Evolutionary conservation across 2,888 invertebrate genomes (phyloP).

Genomic region (Epinotia demarniana): DNA sequence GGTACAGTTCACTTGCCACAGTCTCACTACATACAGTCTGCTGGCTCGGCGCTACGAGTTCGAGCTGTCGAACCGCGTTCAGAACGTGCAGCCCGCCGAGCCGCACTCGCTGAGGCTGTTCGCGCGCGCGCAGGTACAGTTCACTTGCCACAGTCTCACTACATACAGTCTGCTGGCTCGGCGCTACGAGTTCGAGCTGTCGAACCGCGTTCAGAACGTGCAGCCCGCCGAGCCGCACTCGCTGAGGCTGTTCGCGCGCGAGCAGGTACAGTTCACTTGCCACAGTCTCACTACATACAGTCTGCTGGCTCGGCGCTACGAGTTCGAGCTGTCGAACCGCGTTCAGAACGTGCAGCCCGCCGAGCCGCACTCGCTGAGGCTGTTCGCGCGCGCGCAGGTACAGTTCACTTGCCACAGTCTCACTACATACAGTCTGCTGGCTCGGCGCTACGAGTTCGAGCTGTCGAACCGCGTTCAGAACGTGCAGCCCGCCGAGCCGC

Average conservation of each 20-base stretch:
- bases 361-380: conserved; percentile 85
- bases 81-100: conserved; percentile 89
- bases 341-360: conserved; percentile 93
- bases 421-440: background rate
- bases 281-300: background rate
- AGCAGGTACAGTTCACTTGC: conserved; percentile 31
- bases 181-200: conserved; percentile 97
- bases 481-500: conserved; percentile 86
- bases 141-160: too few relatives aligned
- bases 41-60: too few relatives aligned
- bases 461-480: conserved; percentile 97
- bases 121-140: conserved; percentile 79
- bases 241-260: conserved; percentile 88
- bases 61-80: conserved; percentile 94
- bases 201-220: conserved; percentile 96
- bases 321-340: conserved; percentile 89
- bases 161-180: too few relatives aligned
- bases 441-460: background rate
- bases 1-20: background rate
- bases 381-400: conserved; percentile 85
- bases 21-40: background rate
- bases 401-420: too few relatives aligned
- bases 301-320: too few relatives aligned
- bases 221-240: conserved; percentile 84
- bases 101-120: conserved; percentile 87